Conservation (phyloP, 2,113 vertebrate species). For the Ctenodactylus gundi region DNA sequence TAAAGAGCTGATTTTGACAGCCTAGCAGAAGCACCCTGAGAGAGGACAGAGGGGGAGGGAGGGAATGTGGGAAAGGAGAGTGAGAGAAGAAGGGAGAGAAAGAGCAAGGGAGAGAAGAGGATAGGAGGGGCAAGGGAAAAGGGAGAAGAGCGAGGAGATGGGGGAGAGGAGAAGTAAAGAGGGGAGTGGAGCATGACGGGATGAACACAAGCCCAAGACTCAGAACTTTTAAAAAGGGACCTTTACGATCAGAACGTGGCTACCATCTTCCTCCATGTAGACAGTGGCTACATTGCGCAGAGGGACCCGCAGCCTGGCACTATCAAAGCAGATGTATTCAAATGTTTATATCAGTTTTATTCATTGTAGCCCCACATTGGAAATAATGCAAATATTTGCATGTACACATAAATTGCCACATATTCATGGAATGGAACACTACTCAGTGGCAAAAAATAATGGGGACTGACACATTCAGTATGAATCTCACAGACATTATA, state of each 20-base stretch:
- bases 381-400: not conserved
- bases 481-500: accelerated
- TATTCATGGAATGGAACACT: not conserved
- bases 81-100: accelerated
- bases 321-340: not conserved
- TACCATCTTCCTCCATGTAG: accelerated
- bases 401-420: no score
- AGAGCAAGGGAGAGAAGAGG: accelerated
- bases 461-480: accelerated
- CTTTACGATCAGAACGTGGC: not conserved
- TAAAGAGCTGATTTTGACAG: not conserved
- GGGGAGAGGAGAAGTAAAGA: accelerated
- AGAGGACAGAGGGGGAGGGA: not conserved
- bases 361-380: no score
- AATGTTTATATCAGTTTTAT: not conserved
- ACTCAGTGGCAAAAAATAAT: not conserved
- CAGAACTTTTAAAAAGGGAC: not conserved
- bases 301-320: not conserved
- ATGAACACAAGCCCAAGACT: not conserved
- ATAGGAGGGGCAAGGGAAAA: accelerated
- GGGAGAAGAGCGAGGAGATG: not conserved
- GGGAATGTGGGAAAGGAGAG: accelerated
- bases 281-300: accelerated
- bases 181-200: accelerated
- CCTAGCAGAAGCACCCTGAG: not conserved